A percentile compares a stretch with the other conserved stretches of the same genome.
phyloP scores from a whole-genome alignment of 2,797 vertebrate genomes.

The Podarcis siculus region DNA sequence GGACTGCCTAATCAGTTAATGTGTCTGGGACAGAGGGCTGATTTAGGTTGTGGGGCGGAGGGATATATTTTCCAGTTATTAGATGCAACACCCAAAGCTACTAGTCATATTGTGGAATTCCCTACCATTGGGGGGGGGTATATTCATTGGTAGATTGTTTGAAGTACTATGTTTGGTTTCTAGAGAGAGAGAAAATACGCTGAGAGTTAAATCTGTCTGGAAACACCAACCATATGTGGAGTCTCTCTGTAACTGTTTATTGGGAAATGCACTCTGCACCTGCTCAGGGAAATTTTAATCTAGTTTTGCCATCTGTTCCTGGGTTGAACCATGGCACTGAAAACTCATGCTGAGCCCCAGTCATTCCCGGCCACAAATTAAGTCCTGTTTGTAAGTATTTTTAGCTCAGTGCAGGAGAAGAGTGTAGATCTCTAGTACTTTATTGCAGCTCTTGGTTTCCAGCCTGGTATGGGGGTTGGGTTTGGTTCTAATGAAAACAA shows the following conservation, averaged over 20 bases:
- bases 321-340: background rate
- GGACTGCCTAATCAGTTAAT: background rate
- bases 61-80: background rate
- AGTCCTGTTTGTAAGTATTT: background rate
- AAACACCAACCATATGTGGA: background rate
- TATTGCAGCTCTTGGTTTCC: background rate
- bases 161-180: background rate
- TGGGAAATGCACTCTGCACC: conserved; percentile 12
- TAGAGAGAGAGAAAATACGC: background rate
- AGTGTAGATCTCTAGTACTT: background rate
- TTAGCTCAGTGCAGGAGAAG: background rate
- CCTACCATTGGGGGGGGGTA: background rate
- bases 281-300: background rate
- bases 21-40: background rate
- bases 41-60: too few species aligned
- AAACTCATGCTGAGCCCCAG: background rate
- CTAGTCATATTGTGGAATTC: background rate
- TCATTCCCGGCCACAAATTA: background rate
- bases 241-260: background rate
- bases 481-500: background rate
- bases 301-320: background rate
- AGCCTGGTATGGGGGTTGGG: too few species aligned
- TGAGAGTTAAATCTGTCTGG: background rate
- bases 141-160: background rate
- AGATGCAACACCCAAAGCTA: background rate